Evolutionary conservation across 2,113 vertebrate species (phyloP).

Genomic region (Pseudonaja textilis): DNA sequence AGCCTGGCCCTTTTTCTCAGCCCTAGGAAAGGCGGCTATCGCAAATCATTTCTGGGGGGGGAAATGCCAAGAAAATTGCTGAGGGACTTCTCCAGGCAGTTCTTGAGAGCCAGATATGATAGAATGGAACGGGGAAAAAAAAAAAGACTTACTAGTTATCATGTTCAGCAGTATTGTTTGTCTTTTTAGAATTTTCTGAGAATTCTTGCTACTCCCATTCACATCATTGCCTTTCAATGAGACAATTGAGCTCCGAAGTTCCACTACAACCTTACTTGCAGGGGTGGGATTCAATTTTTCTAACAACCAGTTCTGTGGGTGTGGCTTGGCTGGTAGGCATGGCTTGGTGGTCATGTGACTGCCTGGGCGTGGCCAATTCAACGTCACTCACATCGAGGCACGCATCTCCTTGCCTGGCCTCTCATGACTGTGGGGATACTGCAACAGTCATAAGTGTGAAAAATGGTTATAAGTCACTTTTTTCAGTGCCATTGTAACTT

Average conservation of each 20-base stretch:
- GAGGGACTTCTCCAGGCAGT: neutral
- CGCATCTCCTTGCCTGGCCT: too few species aligned
- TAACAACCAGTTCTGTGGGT: too few species aligned
- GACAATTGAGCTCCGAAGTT: neutral
- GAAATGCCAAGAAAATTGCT: neutral
- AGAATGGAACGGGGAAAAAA: neutral
- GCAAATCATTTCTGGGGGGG: neutral
- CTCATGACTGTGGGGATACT: too few species aligned
- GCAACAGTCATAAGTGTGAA: too few species aligned
- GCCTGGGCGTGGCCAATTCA: too few species aligned
- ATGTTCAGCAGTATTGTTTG: fast-evolving
- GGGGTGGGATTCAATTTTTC: too few species aligned
- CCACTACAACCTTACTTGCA: neutral
- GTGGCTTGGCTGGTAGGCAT: too few species aligned
- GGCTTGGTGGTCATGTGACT: too few species aligned
- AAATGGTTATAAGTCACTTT: too few species aligned
- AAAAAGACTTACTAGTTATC: neutral
- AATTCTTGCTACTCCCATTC: neutral
- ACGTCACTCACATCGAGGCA: too few species aligned
- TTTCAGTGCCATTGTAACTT: too few species aligned
- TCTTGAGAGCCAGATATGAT: neutral
- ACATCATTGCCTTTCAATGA: conserved; percentile 41
- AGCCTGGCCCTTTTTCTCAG: neutral
- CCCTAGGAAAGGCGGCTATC: neutral
- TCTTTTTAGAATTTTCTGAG: neutral